A percentile compares a stretch with the other conserved stretches of the same genome.
Evolutionary conservation across 2,888 invertebrate species (phyloP).

Genomic region (Morpho achilles): DNA sequence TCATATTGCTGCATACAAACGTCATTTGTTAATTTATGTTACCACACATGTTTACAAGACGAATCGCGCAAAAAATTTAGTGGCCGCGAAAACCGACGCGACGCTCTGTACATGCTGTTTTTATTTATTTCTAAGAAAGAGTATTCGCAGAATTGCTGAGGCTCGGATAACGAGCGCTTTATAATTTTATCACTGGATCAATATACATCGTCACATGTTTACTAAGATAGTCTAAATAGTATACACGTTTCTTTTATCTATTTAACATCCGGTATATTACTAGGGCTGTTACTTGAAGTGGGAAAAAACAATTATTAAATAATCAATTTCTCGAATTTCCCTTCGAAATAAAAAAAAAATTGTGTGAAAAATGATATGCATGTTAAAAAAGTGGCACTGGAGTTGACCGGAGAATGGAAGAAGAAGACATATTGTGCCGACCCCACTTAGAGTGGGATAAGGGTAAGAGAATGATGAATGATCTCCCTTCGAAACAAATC

Average conservation of each 20-base stretch:
- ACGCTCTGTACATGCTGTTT: slow-evolving; percentile 17
- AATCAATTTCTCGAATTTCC: no score
- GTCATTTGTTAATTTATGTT: slow-evolving; percentile 23
- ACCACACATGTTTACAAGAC: slow-evolving; percentile 22
- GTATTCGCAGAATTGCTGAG: slow-evolving; percentile 18
- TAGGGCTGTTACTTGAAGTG: background rate
- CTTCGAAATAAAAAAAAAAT: no score
- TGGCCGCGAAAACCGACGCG: slow-evolving; percentile 18
- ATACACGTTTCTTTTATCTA: slow-evolving; percentile 57
- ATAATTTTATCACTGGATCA: slow-evolving; percentile 20
- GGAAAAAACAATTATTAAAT: no score
- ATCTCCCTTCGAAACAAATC: no score
- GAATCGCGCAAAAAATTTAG: slow-evolving; percentile 18
- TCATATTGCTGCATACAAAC: slow-evolving; percentile 13
- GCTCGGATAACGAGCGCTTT: slow-evolving; percentile 16
- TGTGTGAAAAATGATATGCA: no score
- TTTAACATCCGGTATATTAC: slow-evolving; percentile 67
- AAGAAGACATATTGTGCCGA: no score
- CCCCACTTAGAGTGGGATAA: no score
- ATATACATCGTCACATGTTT: slow-evolving; percentile 15
- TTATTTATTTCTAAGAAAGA: slow-evolving; percentile 28
- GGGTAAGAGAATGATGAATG: no score
- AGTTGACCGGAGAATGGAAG: no score
- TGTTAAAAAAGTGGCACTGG: no score
- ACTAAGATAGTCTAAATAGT: slow-evolving; percentile 14